These are phyloP conservation scores for Rhabdomys pumilio DNA, from an alignment of 2,797 vertebrate species.

Conservation along the genomic window DNA sequence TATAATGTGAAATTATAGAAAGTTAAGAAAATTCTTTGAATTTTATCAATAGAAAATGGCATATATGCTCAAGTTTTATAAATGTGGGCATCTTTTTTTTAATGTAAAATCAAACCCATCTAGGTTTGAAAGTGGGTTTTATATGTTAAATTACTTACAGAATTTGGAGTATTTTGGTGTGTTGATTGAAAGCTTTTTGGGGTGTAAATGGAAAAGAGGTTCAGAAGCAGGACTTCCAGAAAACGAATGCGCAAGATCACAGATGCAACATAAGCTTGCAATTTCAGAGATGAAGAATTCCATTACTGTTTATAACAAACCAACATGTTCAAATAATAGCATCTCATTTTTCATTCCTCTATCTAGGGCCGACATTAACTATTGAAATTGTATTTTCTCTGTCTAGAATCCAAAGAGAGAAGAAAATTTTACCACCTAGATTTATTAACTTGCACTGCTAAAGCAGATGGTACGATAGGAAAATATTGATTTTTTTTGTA, in stretches of 20 bases:
- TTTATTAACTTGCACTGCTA: slow-evolving; percentile 84
- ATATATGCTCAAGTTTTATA: slow-evolving; percentile 18
- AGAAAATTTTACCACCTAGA: slow-evolving; percentile 83
- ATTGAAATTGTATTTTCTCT: slow-evolving; percentile 85
- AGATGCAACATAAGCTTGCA: slow-evolving; percentile 19
- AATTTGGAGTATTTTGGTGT: slow-evolving; percentile 58
- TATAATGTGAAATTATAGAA: slow-evolving; percentile 31
- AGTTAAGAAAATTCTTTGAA: slow-evolving; percentile 33
- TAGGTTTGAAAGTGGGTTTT: not conserved
- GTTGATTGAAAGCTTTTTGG: not conserved
- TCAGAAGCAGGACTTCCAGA: not conserved
- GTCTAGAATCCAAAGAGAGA: slow-evolving; percentile 81
- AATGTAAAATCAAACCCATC: slow-evolving; percentile 33
- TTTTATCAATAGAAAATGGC: not conserved
- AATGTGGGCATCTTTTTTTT: slow-evolving; percentile 28
- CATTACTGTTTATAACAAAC: slow-evolving; percentile 61
- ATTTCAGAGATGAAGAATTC: slow-evolving; percentile 72
- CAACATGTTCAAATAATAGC: slow-evolving; percentile 78
- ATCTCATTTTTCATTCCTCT: slow-evolving; percentile 82
- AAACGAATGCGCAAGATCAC: not conserved
- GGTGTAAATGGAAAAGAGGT: not conserved
- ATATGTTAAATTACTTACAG: slow-evolving; percentile 1
- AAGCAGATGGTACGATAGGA: slow-evolving; percentile 85
- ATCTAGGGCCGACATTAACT: slow-evolving; percentile 82
- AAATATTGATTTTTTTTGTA: slow-evolving; percentile 83